Evolutionary conservation across 2,888 invertebrate species (phyloP), one percentile per base, ranked within the genome.

Genomic region (Cantharis rustica): DNA sequence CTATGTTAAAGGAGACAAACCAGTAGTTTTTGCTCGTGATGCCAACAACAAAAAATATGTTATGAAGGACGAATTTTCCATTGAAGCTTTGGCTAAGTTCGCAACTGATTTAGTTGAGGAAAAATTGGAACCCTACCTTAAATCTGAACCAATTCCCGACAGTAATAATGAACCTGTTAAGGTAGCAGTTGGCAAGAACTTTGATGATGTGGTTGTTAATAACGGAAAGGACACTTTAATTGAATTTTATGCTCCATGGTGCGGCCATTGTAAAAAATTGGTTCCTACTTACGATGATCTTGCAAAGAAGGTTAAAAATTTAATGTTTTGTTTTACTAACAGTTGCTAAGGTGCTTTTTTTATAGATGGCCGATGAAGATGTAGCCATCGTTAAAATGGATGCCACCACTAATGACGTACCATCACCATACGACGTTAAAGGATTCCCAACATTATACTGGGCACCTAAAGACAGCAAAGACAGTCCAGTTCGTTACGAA

Each of bases 211-310:
- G 75, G 97, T 99, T 0, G 93, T 93, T 2, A 95, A 99, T 86
- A 95, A 96, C 83, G 95, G 91, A 31, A 95, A 97, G 86, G 99
- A 99, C 87, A 96, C 96, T 2, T 91, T 99, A 64, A 92, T 99
- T 82, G 99, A 99, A 90, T 99, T 99, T 90, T 99, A 99, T 89
- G 99, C 99, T 47, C 98, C 98, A 0, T 99, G 98, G 98, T 98
- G 98, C 88, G 98, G 99, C 82, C 99, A 99, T 87, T 99, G 99
- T 91, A 99, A 99, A 89, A 96, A 95, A 88, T 91, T 99, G 69
- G 92, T 96, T 2, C 99, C 99, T 16, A 91, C 96, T 73, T 99
- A 92, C 89, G 98, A 98, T 77, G 98, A 99, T 88, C 91, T 99
- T 31, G 99, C 96, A 61, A 93, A 94, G 76, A 96, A 95, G 90